Evolutionary conservation across 2,797 vertebrate genomes (phyloP).

Genomic region (Cuculus canorus): DNA sequence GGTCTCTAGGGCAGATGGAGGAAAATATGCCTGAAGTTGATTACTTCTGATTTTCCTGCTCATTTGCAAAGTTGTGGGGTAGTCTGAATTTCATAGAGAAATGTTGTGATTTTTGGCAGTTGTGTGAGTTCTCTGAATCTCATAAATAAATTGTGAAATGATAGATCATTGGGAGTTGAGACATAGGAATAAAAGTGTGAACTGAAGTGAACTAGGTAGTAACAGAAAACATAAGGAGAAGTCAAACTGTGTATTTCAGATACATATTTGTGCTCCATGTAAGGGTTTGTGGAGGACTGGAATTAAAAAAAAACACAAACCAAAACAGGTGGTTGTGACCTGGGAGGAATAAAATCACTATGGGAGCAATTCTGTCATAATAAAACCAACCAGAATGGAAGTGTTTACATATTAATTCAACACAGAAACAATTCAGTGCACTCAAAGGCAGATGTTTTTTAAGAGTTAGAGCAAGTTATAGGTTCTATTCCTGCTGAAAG

Average conservation of each 20-base stretch:
- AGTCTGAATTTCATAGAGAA: not conserved
- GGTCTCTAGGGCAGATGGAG: not conserved
- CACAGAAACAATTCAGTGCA: not conserved
- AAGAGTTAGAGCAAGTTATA: not conserved
- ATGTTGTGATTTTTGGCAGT: not conserved
- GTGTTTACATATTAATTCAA: not conserved
- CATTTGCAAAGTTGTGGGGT: not conserved
- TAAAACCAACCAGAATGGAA: not conserved
- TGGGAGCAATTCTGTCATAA: not conserved
- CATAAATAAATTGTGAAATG: not conserved
- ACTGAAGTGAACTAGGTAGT: not conserved
- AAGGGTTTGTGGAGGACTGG: fast-evolving
- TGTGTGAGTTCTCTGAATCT: not conserved
- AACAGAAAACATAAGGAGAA: not conserved
- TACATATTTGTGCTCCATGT: fast-evolving
- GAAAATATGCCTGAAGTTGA: not conserved
- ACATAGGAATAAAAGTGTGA: not conserved
- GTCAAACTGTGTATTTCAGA: not conserved
- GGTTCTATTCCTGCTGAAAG: not conserved
- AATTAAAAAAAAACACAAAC: not conserved
- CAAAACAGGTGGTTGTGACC: not conserved
- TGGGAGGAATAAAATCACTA: not conserved
- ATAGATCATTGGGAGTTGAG: not conserved
- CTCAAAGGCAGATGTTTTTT: not conserved
- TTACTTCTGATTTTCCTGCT: not conserved